Base-by-base conservation (phyloP, 2,113 vertebrate genomes). In the Myocastor coypus region DNA sequence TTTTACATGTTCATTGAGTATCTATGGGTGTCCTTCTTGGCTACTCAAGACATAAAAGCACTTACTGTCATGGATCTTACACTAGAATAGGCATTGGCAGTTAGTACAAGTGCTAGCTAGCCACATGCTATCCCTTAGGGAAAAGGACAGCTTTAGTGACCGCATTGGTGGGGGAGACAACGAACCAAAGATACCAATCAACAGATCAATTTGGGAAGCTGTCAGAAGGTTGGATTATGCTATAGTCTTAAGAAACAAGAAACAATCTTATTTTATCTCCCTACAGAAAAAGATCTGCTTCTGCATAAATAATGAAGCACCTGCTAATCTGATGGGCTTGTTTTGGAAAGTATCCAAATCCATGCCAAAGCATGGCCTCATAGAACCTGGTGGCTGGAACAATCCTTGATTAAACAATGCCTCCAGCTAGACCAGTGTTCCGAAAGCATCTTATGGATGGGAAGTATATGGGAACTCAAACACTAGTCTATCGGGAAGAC, bases 291-390 rank as follows among this genome's bases (percentile, higher is more conserved):
- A 88, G 55, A 73, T 40, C 75, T 16, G 7, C 13, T 78, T 80
- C 24, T 16, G 82, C 34, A 71, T 11, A 37, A 71, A 63, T 17
- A 26, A 34, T 57, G 26, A 83, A 42, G 61, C 63, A 26, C 26
- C 40, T 89, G 24, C 84, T 93, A 10, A 73, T 24, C 13, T 34
- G 46, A 52, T 14, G 42, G 40, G 7, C 78, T 87, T 89, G 28
- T 75, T 94, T 96, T 66, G 50, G 83, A 89, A 88, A 7, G 10
- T 78, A 52, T 28, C 50, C 50, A 68, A 50, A 24, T 63, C 32
- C 6, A 64, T 46, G 61, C 59, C 28, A 55, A 7, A 66, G 34
- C 24, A 46, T 37, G 40, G 24, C 66, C 26, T 64, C 85, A 13
- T 12, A 80, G 92, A 87, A 59, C 26, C 24, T 82, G 19, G 52